A percentile compares a stretch with the other conserved stretches of the same genome.
These are phyloP conservation scores for Plumapathes pennacea DNA, from an alignment of 92 coral and sea anemone genomes.

Conservation along the genomic window DNA sequence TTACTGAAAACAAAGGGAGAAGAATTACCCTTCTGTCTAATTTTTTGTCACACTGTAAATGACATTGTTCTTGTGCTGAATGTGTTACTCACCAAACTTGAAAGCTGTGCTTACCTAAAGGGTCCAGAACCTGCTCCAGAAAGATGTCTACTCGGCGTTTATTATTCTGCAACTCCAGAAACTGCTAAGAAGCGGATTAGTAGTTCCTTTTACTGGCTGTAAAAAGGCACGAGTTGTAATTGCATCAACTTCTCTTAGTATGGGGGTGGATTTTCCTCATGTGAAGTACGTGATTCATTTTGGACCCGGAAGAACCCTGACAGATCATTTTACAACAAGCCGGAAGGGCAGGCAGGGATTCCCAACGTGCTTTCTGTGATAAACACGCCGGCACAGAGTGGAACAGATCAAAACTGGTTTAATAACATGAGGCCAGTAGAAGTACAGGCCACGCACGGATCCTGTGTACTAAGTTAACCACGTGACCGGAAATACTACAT, in stretches of 20 bases:
- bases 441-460: too few relatives aligned
- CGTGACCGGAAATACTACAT: too few relatives aligned
- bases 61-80: constrained; percentile 52
- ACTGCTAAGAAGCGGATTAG: constrained; percentile 22
- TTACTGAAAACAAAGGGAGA: constrained; percentile 22
- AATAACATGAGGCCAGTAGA: too few relatives aligned
- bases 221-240: constrained; percentile 51
- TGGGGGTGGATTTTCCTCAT: constrained; percentile 73
- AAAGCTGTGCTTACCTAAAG: constrained; percentile 34
- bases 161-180: constrained; percentile 65
- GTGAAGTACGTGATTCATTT: constrained; percentile 50
- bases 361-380: constrained; percentile 7
- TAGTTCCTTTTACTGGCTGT: constrained; percentile 39
- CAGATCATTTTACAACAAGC: constrained; percentile 69
- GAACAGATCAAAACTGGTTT: too few relatives aligned
- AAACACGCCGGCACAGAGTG: too few relatives aligned
- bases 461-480: too few relatives aligned
- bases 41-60: constrained; percentile 60
- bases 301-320: constrained; percentile 60
- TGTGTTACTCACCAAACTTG: constrained; percentile 44
- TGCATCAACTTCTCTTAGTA: constrained; percentile 54
- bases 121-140: constrained; percentile 24
- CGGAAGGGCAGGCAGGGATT: constrained; percentile 74
- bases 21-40: constrained; percentile 28
- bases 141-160: constrained; percentile 41